Evolutionary conservation across 2,888 invertebrate genomes (phyloP).

Genomic region (Trachelus troglodyta): DNA sequence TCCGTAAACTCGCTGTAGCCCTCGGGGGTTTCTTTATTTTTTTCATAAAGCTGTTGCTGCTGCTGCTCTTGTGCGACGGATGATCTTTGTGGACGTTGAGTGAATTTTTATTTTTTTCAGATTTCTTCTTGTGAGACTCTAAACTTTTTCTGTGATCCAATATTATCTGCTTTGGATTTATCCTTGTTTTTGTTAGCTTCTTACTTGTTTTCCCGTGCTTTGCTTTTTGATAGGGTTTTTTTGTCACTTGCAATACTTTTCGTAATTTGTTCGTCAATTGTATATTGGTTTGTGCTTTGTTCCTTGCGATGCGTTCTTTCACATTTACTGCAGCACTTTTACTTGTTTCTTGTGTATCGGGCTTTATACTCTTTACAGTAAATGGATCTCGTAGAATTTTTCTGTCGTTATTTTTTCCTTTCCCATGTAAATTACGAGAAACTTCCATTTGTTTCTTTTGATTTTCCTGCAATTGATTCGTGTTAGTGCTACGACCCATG

Average conservation of each 20-base stretch:
- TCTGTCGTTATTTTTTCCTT: neutral
- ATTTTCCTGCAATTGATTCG: neutral
- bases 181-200: conserved; percentile 9
- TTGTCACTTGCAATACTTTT: neutral
- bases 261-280: neutral
- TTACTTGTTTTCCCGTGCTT: conserved; percentile 1
- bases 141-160: neutral
- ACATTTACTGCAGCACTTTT: neutral
- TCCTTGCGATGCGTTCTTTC: neutral
- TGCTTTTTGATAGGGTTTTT: neutral
- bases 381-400: neutral
- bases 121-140: neutral
- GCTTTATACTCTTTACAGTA: neutral
- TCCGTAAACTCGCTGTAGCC: neutral
- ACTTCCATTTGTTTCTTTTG: neutral
- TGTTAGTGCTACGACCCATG: conserved; percentile 16
- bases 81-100: neutral
- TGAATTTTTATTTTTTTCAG: neutral
- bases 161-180: neutral
- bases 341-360: neutral
- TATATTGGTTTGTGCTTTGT: neutral
- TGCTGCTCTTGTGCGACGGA: neutral
- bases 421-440: neutral
- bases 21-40: neutral
- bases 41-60: neutral